Evolutionary conservation across 2,888 invertebrate genomes (phyloP).

Genomic region (Epinotia brunnichana): DNA sequence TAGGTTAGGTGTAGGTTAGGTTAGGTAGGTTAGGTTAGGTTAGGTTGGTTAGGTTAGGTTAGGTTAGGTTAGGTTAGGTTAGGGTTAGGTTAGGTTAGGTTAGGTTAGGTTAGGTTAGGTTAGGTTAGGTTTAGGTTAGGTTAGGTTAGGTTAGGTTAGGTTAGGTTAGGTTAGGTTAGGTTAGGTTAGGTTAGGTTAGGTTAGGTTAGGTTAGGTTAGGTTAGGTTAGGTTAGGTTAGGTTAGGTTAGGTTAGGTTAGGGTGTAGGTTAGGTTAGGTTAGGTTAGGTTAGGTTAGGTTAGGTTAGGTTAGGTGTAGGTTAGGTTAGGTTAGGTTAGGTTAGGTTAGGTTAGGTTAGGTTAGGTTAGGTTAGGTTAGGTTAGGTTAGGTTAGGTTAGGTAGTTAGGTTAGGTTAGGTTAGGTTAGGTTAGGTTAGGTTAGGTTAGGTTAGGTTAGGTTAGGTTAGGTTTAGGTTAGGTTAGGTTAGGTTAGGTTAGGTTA

Average conservation of each 20-base stretch:
- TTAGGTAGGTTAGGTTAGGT: no score
- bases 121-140: slow-evolving; percentile 26
- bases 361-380: slow-evolving; percentile 19
- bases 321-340: slow-evolving; percentile 17
- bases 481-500: no score
- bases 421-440: slow-evolving; percentile 21
- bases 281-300: slow-evolving; percentile 16
- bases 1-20: slow-evolving; percentile 26
- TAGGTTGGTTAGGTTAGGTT: slow-evolving; percentile 9
- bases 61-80: slow-evolving; percentile 27
- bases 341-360: slow-evolving; percentile 19
- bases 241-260: no score
- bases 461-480: no score
- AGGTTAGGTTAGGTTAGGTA: slow-evolving; percentile 21
- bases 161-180: slow-evolving; percentile 34
- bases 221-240: no score
- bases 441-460: no score
- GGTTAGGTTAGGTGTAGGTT: slow-evolving; percentile 19
- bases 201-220: no score
- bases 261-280: slow-evolving; percentile 1
- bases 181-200: slow-evolving; percentile 32
- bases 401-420: no score
- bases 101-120: slow-evolving; percentile 25
- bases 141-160: slow-evolving; percentile 34
- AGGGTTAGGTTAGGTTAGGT: slow-evolving; percentile 27